Evolutionary conservation across 2,888 invertebrate genomes (phyloP).

Genomic region (Entomobrya proxima): DNA sequence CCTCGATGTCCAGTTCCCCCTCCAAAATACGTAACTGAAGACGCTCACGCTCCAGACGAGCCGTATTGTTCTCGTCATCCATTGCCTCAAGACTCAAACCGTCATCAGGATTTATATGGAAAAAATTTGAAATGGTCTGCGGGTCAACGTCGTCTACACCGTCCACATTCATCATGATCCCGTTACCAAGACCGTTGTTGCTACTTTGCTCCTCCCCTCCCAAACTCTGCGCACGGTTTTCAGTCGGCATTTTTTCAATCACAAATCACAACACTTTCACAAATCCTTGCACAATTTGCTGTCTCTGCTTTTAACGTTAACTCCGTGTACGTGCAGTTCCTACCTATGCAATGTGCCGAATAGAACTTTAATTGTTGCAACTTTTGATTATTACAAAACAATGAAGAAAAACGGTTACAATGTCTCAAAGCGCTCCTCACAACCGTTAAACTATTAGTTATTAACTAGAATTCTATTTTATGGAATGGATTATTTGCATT

Average conservation of each 20-base stretch:
- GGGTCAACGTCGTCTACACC: slow-evolving; percentile 12
- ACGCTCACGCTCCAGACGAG: slow-evolving; percentile 48
- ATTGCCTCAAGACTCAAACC: slow-evolving; percentile 64
- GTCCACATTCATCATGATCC: slow-evolving; percentile 12
- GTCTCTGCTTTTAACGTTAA: too few species aligned
- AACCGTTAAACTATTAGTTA: too few species aligned
- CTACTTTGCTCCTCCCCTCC: background rate
- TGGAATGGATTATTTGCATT: too few species aligned
- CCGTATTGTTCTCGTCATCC: slow-evolving; percentile 63
- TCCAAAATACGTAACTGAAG: slow-evolving; percentile 61
- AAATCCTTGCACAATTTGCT: too few species aligned
- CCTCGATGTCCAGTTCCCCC: slow-evolving; percentile 68
- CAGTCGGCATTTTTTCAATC: slow-evolving; percentile 28
- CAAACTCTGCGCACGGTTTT: background rate
- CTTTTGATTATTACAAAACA: too few species aligned
- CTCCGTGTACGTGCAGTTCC: too few species aligned
- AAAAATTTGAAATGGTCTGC: slow-evolving; percentile 13
- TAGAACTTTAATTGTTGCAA: too few species aligned
- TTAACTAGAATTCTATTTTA: too few species aligned
- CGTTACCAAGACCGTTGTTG: background rate
- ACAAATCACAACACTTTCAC: background rate
- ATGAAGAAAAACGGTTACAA: too few species aligned
- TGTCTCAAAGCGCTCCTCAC: too few species aligned
- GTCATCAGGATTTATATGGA: slow-evolving; percentile 67
- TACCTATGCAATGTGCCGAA: too few species aligned